Base-by-base conservation (phyloP, 2,113 vertebrate genomes). In the Microtus pennsylvanicus region DNA sequence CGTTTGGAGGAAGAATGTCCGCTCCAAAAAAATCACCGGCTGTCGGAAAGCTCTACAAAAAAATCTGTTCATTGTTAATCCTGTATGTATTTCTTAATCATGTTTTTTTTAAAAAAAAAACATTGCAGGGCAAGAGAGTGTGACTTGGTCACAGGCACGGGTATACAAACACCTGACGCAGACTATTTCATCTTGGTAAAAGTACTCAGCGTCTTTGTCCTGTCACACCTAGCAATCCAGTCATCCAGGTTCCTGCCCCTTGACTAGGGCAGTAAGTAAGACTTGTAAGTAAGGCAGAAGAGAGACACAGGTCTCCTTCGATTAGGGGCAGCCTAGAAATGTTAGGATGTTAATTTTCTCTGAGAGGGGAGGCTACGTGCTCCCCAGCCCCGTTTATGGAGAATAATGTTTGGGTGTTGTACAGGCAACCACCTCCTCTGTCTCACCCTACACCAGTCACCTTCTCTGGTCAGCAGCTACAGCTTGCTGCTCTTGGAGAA, bases 1-100 rank as follows among this genome's bases (percentile, higher is more conserved):
- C 0, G 93, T 98, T 4, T 99, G 99, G 99, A 98, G 95, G 83
- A 97, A 96, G 82, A 99, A 99, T 22, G 98, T 99, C 21, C 98
- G 98, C 35, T 94, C 97, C 82, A 99, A 98, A 95, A 99, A 98
- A 96, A 98, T 99, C 87, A 96, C 50, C 30, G 58, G 63, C 67
- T 99, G 98, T 94, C 98, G 94, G 81, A 85, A 95, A n/a, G 94
- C 94, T 55, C 97, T 99, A 47, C 98, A 96, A 95, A 96, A 98
- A 11, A 81, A 92, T 82, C 96, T 99, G 90, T 99, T 99, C 96
- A 97, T 99, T 89, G 96, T 99, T 92, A 99, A 98, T 92, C 93
- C 97, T 98, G 99, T 99, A 98, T 38, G 99, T 98, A 96, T 98
- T 94, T 92, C 38, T 90, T 78, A 81, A 45, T 95, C 33, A 38